Percentiles rank a stretch among this genome's conserved stretches.
Conservation (phyloP, 1,140 invertebrate genomes). For the Xylocopa sonorina region DNA sequence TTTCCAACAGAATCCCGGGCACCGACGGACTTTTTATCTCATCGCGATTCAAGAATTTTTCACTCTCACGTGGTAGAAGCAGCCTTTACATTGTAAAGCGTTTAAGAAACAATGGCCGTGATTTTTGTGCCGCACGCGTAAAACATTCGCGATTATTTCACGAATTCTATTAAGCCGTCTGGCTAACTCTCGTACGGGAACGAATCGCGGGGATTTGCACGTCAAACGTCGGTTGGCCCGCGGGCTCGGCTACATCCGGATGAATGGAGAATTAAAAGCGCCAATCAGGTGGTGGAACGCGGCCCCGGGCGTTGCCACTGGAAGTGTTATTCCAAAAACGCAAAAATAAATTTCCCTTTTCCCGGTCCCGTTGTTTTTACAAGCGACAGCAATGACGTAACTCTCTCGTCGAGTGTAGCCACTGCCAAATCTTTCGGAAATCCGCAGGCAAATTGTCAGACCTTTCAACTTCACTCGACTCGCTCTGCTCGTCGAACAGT, state of each 20-base stretch:
- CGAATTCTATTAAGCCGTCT: conserved; percentile 51
- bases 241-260: conserved; percentile 48
- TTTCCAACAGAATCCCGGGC: too few relatives aligned
- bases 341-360: conserved; percentile 57
- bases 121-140: too few relatives aligned
- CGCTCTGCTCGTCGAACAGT: too few relatives aligned
- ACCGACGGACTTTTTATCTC: too few relatives aligned
- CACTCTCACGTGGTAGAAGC: too few relatives aligned
- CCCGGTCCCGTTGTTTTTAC: conserved; percentile 22
- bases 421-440: conserved; percentile 2
- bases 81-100: not conserved
- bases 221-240: conserved; percentile 59
- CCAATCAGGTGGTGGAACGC: conserved; percentile 67
- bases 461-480: not conserved
- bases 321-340: conserved; percentile 60
- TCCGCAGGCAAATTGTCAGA: conserved; percentile 7
- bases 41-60: too few relatives aligned
- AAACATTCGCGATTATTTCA: not conserved
- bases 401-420: not conserved
- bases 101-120: not conserved
- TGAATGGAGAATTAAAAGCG: conserved; percentile 75
- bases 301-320: conserved; percentile 43
- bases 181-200: conserved; percentile 30
- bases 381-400: conserved; percentile 24
- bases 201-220: conserved; percentile 50